Conservation (phyloP, 2,888 invertebrate species). For the Spatulosminthurus flaviceps region DNA sequence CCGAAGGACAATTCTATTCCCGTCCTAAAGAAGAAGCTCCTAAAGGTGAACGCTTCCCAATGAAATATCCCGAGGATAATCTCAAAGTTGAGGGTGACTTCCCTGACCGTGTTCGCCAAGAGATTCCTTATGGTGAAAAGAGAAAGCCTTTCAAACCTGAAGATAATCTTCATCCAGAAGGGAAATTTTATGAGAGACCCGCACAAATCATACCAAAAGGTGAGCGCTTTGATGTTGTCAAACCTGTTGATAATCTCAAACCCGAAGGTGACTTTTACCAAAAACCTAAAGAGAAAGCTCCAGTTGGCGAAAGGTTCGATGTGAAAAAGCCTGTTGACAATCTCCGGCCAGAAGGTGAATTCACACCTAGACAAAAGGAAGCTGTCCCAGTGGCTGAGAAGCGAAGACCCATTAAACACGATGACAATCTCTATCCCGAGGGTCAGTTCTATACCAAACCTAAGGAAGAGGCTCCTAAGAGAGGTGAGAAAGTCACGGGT, state of each 20-base stretch:
- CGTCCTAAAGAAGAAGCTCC: slow-evolving; percentile 67
- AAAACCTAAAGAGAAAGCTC: slow-evolving; percentile 29
- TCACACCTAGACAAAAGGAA: slow-evolving; percentile 69
- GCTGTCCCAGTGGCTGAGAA: slow-evolving; percentile 66
- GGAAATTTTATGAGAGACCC: slow-evolving; percentile 40
- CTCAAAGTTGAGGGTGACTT: slow-evolving; percentile 70
- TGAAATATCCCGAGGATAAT: slow-evolving; percentile 69
- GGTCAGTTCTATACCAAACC: slow-evolving; percentile 72
- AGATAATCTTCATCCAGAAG: slow-evolving; percentile 65
- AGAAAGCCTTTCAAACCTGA: slow-evolving; percentile 67
- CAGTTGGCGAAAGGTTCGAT: slow-evolving; percentile 44
- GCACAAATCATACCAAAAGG: slow-evolving; percentile 24
- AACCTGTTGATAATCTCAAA: slow-evolving; percentile 72
- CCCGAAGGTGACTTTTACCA: slow-evolving; percentile 45
- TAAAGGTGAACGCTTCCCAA: slow-evolving; percentile 67
- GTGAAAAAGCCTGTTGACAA: slow-evolving; percentile 64
- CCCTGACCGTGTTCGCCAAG: neutral
- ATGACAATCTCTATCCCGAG: slow-evolving; percentile 70
- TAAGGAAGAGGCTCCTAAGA: slow-evolving; percentile 67
- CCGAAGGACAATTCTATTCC: slow-evolving; percentile 73
- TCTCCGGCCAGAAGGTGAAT: slow-evolving; percentile 72
- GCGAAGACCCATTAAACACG: slow-evolving; percentile 66
- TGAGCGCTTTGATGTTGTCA: slow-evolving; percentile 62
- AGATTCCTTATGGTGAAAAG: slow-evolving; percentile 64
- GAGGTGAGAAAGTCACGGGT: slow-evolving; percentile 67